A percentile compares a stretch with the other conserved stretches of the same genome.
These are phyloP conservation scores for Hemitrygon akajei DNA, from an alignment of 2,797 vertebrate genomes.

Conservation along the genomic window DNA sequence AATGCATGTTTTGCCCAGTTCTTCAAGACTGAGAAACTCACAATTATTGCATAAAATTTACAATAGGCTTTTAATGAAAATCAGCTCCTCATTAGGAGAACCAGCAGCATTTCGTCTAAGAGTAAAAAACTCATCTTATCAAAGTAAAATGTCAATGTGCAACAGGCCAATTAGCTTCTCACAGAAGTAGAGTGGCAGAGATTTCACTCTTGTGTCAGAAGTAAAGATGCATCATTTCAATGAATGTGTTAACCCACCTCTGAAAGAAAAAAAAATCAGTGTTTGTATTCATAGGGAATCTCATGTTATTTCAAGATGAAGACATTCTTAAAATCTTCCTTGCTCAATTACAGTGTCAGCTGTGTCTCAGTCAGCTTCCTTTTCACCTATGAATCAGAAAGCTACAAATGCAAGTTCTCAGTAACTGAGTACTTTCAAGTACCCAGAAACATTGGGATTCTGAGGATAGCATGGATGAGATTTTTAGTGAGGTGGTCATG, in stretches of 20 bases:
- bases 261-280: not conserved
- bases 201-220: not conserved
- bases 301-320: not conserved
- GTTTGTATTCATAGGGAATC: not conserved
- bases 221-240: not conserved
- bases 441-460: no score
- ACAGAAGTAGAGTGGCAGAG: not conserved
- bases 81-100: not conserved
- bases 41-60: conserved; percentile 1
- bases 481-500: no score
- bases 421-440: no score
- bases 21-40: not conserved
- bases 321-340: not conserved
- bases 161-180: not conserved
- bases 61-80: not conserved
- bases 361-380: no score
- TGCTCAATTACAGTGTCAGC: no score
- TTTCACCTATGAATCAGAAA: no score
- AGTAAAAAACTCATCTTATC: not conserved
- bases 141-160: not conserved
- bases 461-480: no score
- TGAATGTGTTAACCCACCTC: not conserved
- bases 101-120: not conserved
- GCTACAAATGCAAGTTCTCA: no score
- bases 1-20: not conserved